Base-by-base conservation (phyloP, 1,140 invertebrate genomes). In the Drosophila teissieri region DNA sequence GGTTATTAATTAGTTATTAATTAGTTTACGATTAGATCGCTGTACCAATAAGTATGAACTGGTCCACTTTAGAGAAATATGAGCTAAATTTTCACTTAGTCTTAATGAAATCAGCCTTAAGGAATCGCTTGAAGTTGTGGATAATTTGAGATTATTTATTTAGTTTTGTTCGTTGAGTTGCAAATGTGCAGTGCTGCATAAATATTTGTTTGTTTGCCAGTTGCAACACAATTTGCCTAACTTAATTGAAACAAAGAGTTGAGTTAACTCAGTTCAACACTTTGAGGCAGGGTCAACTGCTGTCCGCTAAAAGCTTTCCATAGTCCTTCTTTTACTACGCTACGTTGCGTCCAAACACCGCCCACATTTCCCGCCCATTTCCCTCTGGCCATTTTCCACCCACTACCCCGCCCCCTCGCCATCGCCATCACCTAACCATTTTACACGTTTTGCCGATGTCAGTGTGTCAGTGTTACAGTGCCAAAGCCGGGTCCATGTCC, bases 381-480 rank as follows among this genome's bases (percentile, higher is more conserved):
- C 36, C 36, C 36, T 12, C 42, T 14, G 36, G 36, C 40, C 40
- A n/a, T 8, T 42, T 19, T 5, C 56, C 34, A 3, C 51, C 54
- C n/a, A 12, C 27, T 17, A 6, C n/a, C 15, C 1, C 4, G 27
- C 24, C n/a, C 37, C 22, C n/a, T 7, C 5, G 1, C 15, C 39
- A 39, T 4, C 24, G 2, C 5, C 8, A 5, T 8, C 34, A 1
- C 2, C 31, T 5, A 2, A 56, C 7, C 46, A 19, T 44, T 44
- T 56, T 31, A 52, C 49, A 19, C 31, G 49, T 39, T 27, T 31
- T 39, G 24, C 49, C 45, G 51, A 39, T 68, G 73, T 67, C 61
- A 76, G 72, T 76, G 73, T 77, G 73, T 77, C 73, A 77, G 73
- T 76, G 73, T 76, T 68, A 76, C 73, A 68, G 48, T 60, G 49